Evolutionary conservation across 2,888 invertebrate species (phyloP).

Genomic region (Sicus ferrugineus): DNA sequence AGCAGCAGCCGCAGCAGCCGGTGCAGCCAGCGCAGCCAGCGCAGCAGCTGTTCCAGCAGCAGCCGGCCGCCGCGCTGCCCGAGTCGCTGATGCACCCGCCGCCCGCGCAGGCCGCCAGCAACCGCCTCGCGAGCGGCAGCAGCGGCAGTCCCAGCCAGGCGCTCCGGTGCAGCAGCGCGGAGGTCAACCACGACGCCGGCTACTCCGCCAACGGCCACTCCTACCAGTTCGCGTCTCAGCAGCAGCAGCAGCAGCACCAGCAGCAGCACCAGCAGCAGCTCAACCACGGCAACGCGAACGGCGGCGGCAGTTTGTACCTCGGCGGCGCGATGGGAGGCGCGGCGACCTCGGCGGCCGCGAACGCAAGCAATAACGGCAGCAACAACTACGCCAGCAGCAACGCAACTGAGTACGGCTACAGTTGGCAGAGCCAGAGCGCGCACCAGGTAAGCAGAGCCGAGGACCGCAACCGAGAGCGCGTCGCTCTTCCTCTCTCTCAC

Average conservation of each 20-base stretch:
- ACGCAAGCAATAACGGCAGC: conserved; percentile 43
- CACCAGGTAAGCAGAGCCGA: conserved; percentile 56
- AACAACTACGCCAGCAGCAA: conserved; percentile 40
- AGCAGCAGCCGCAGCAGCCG: conserved; percentile 53
- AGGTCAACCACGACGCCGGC: conserved; percentile 54
- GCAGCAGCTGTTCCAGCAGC: conserved; percentile 60
- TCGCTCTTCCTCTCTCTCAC: not conserved
- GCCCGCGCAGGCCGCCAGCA: conserved; percentile 32
- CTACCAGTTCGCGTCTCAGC: conserved; percentile 32
- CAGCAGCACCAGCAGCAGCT: conserved; percentile 17
- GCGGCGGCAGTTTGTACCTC: conserved; percentile 41
- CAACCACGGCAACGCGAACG: conserved; percentile 32
- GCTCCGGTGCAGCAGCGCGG: conserved; percentile 50
- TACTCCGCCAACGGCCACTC: conserved; percentile 42
- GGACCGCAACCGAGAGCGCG: not conserved
- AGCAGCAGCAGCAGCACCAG: conserved; percentile 42
- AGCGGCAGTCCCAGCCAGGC: conserved; percentile 58
- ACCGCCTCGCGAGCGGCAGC: conserved; percentile 51
- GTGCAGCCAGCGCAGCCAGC: conserved; percentile 46
- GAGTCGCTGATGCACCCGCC: conserved; percentile 50
- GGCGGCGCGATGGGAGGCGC: conserved; percentile 40
- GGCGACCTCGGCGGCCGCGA: conserved; percentile 33
- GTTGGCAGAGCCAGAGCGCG: conserved; percentile 58
- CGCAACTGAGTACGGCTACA: conserved; percentile 56
- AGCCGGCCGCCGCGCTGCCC: conserved; percentile 49